These are phyloP conservation scores for Drosophila anceps DNA, from an alignment of 2,888 invertebrate genomes.

Conservation along the genomic window DNA sequence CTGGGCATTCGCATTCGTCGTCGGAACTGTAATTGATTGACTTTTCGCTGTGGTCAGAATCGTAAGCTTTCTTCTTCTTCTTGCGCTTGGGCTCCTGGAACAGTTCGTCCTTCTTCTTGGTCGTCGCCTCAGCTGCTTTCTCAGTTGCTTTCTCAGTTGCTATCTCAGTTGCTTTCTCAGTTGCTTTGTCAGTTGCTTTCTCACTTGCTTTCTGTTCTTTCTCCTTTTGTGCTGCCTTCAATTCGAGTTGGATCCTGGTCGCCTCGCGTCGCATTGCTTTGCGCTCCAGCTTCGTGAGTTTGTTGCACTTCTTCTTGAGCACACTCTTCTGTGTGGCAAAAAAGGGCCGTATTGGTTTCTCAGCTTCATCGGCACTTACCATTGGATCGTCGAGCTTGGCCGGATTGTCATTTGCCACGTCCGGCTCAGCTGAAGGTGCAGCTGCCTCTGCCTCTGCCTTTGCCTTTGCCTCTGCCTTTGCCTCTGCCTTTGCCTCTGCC, in stretches of 20 bases:
- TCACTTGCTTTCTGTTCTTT: not conserved
- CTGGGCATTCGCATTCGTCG: not conserved
- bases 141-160: no score
- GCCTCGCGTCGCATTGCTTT: slow-evolving; percentile 24
- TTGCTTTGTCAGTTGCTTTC: no score
- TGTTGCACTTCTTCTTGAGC: slow-evolving; percentile 1
- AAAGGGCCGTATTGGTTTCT: not conserved
- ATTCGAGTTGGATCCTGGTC: not conserved
- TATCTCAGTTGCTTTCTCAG: not conserved
- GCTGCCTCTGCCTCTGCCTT: not conserved
- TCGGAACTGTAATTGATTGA: not conserved
- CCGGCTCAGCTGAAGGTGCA: not conserved
- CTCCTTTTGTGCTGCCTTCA: not conserved
- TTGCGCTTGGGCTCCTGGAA: not conserved
- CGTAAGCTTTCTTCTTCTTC: not conserved
- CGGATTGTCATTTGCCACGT: not conserved
- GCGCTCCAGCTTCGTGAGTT: slow-evolving; percentile 32
- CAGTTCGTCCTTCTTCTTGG: not conserved
- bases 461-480: no score
- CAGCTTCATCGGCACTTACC: not conserved
- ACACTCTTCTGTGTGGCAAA: not conserved
- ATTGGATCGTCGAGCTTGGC: not conserved
- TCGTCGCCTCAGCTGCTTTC: not conserved
- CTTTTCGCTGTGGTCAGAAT: not conserved
- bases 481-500: no score